Percentiles rank a stretch among this genome's conserved stretches.
Conservation (phyloP, 2,797 vertebrate genomes). For the Carduelis carduelis region DNA sequence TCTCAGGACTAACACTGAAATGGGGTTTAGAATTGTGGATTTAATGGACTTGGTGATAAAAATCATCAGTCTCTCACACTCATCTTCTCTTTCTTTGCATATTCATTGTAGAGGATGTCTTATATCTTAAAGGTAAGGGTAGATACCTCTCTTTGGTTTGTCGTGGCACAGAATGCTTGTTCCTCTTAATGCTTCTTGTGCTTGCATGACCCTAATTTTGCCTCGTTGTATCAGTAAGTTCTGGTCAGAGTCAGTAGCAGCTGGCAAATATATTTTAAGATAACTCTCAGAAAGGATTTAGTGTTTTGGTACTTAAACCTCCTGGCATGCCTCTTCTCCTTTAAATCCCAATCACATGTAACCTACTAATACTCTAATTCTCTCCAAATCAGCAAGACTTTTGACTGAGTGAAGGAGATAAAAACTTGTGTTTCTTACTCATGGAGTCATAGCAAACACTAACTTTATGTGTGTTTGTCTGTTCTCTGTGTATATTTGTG, state of each 20-base stretch:
- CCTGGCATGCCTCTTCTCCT: background rate
- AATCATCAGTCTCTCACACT: conserved; percentile 78
- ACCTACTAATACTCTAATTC: conserved; percentile 46
- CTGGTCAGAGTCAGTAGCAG: background rate
- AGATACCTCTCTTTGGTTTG: conserved; percentile 73
- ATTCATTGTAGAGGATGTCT: conserved; percentile 99
- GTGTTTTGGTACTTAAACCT: background rate
- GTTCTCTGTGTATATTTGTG: background rate
- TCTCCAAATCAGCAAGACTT: conserved; percentile 15
- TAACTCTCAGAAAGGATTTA: background rate
- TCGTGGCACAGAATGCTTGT: conserved; percentile 61
- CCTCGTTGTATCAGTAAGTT: conserved; percentile 27
- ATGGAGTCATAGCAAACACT: background rate
- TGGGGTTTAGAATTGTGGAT: conserved; percentile 71
- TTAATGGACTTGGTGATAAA: conserved; percentile 79
- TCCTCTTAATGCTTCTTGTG: conserved; percentile 43
- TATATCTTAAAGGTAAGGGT: conserved; percentile 99
- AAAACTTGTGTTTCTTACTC: conserved; percentile 9
- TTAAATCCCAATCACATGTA: conserved; percentile 1
- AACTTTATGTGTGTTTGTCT: background rate
- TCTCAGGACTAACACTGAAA: conserved; percentile 71
- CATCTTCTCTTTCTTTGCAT: conserved; percentile 88
- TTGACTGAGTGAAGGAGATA: background rate
- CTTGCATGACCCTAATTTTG: conserved; percentile 62
- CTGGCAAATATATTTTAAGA: conserved; percentile 41